A percentile compares a stretch with the other conserved stretches of the same genome.
phyloP scores from a whole-genome alignment of 2,797 vertebrate genomes.

The Tarsius wallacei region DNA sequence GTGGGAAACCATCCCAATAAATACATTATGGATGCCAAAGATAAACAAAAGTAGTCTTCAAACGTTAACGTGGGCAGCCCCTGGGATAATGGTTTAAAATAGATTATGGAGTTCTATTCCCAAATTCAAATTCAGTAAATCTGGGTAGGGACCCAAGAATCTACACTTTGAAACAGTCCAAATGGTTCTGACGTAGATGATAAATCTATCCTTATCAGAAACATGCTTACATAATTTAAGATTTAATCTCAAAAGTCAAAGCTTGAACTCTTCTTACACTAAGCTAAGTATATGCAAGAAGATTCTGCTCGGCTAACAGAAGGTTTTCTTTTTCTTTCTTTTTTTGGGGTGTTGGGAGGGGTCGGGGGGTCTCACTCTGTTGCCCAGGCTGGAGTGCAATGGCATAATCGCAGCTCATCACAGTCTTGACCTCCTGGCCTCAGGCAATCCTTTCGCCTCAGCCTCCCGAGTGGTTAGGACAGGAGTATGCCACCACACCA shows the following conservation, averaged over 20 bases:
- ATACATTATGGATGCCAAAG: background rate
- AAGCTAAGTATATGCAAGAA: background rate
- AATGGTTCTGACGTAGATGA: conserved; percentile 1
- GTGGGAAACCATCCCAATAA: background rate
- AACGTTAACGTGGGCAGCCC: background rate
- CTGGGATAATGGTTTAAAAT: too few species aligned
- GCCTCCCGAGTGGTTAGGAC: too few species aligned
- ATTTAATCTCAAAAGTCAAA: conserved; percentile 52
- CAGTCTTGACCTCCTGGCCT: too few species aligned
- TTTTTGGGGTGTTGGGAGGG: too few species aligned
- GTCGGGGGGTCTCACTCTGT: too few species aligned
- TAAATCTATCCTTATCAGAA: conserved; percentile 29
- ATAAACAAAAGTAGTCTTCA: conserved; percentile 16
- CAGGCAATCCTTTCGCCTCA: too few species aligned
- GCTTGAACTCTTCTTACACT: conserved; percentile 12
- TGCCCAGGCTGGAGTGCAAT: too few species aligned
- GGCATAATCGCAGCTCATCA: too few species aligned
- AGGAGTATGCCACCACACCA: too few species aligned
- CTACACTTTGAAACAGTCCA: conserved; percentile 36
- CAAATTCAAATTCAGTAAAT: conserved; percentile 39
- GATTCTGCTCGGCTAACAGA: background rate
- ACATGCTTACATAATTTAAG: background rate
- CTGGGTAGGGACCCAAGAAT: background rate
- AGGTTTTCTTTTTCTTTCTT: too few species aligned
- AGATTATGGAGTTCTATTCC: background rate